Evolutionary conservation across 2,888 invertebrate species (phyloP).

Genomic region (Venusia cambrica): DNA sequence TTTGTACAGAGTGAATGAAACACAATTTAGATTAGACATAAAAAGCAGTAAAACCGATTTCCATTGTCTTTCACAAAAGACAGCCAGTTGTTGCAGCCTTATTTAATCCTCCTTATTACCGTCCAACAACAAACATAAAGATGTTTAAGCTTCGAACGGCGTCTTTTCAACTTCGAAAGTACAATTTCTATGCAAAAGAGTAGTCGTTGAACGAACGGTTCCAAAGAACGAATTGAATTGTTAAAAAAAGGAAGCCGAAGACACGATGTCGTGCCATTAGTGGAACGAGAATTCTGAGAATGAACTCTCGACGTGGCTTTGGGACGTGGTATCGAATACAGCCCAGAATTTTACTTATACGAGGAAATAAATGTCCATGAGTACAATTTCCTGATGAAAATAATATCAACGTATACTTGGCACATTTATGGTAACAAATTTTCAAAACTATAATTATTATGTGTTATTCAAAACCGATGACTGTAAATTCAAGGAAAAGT

Average conservation of each 20-base stretch:
- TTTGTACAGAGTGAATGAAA: neutral
- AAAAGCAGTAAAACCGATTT: constrained; percentile 2
- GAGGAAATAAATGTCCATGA: too few relatives aligned
- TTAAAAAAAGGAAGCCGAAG: constrained; percentile 39
- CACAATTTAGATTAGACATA: neutral
- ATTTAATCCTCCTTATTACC: constrained; percentile 20
- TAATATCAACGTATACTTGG: too few relatives aligned
- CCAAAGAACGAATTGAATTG: constrained; percentile 39
- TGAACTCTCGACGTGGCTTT: constrained; percentile 16
- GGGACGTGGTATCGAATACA: constrained; percentile 4
- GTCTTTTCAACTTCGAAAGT: constrained; percentile 21
- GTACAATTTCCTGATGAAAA: too few relatives aligned
- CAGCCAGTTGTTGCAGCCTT: constrained; percentile 7
- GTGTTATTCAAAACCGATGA: too few relatives aligned
- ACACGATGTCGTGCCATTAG: constrained; percentile 45
- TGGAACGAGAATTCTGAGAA: constrained; percentile 42
- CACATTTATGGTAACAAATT: too few relatives aligned
- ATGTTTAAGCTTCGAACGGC: constrained; percentile 20
- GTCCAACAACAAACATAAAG: constrained; percentile 22
- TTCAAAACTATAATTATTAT: too few relatives aligned
- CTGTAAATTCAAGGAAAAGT: too few relatives aligned
- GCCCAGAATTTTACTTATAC: neutral
- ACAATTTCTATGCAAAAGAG: constrained; percentile 38
- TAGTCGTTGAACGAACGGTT: constrained; percentile 34
- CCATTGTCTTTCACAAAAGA: constrained; percentile 3